A percentile compares a stretch with the other conserved stretches of the same genome.
phyloP scores from a whole-genome alignment of 2,113 vertebrate genomes.

The Patagioenas fasciata region DNA sequence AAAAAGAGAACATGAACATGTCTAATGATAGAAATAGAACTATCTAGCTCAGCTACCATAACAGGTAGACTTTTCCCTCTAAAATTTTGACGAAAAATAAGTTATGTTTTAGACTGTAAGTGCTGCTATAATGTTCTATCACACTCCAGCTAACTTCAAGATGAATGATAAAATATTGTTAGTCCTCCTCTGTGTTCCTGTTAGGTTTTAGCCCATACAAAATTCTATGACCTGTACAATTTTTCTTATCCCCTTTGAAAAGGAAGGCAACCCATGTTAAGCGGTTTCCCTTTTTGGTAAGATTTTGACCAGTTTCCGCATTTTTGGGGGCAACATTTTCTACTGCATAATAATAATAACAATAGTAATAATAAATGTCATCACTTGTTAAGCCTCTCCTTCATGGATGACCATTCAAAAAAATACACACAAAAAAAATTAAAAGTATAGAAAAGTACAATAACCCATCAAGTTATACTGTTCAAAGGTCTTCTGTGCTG shows the following conservation, averaged over 20 bases:
- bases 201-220: background rate
- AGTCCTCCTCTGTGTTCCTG: background rate
- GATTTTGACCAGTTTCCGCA: background rate
- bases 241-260: background rate
- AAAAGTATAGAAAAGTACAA: background rate
- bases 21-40: background rate
- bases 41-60: background rate
- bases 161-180: background rate
- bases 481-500: background rate
- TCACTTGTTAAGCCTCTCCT: background rate
- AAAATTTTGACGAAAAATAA: background rate
- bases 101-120: background rate
- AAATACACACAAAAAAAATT: background rate
- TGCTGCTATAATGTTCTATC: background rate
- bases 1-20: fast-evolving
- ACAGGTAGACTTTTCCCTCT: background rate
- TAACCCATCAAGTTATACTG: background rate
- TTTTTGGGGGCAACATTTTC: background rate
- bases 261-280: background rate
- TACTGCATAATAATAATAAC: background rate
- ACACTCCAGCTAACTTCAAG: background rate
- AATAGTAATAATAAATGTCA: background rate
- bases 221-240: background rate
- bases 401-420: background rate
- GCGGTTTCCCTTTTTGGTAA: background rate